Base-by-base conservation (phyloP, 2,113 vertebrate species). In the Orycteropus afer region DNA sequence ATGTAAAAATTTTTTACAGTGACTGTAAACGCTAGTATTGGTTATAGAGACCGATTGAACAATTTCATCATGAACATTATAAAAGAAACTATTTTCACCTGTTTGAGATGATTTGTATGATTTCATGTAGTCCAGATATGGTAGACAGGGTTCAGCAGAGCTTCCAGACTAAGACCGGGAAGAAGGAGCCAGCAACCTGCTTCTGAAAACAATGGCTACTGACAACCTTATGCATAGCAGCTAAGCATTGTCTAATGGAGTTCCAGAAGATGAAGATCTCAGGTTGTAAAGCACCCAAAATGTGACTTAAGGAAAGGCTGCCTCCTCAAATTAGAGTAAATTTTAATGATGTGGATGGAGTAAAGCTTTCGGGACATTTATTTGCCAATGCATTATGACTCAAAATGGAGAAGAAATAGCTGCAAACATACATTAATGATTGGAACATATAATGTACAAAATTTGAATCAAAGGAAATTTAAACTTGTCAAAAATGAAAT, bases 61-160 rank as follows among this genome's bases (percentile, higher is more conserved):
- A 86, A 69, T 82, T 5, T 85, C 37, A 81, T n/a, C 23, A 29
- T 23, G 57, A 63, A 7, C 67, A 4, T 32, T 79, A 32, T 84
- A 59, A 93, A 91, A 77, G 10, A 78, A 92, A 63, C 7, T 22
- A 29, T 69, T 85, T 90, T 81, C 25, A 86, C 47, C 32, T 91
- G 9, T 5, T 15, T 86, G 29, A 59, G 4, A 73, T 22, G 2
- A 55, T 90, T 77, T 71, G 22, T 71, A 71, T 40, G 20, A 10
- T 71, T 73, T 79, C 67, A 82, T 37, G 1, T 65, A 83, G 7
- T 42, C 12, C 9, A 71, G n/a, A 40, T 71, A 71, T 40, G 15
- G 29, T 37, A 7, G 69, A 71, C 67, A 69, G n/a, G 17, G 23
- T 71, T 23, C 69, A 23, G 8, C 37, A 40, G 37, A 37, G 67